phyloP scores from a whole-genome alignment of 2,113 vertebrate genomes.

The Natator depressus region DNA sequence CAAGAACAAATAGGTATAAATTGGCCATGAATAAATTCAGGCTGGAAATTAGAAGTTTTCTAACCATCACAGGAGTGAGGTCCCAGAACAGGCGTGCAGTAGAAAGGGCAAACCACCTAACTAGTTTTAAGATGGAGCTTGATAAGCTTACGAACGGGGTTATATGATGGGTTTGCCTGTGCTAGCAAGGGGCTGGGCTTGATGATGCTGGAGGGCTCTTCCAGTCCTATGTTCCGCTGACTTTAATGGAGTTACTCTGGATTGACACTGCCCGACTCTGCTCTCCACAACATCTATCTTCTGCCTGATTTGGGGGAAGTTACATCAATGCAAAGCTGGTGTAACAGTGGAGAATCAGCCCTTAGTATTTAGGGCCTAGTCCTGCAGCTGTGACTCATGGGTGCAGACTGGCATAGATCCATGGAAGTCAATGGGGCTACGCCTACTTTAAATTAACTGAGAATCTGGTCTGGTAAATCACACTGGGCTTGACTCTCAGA shows the following conservation, averaged over 20 bases:
- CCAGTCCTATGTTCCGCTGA: neutral
- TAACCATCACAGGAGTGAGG: neutral
- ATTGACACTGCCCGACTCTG: neutral
- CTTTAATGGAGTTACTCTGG: neutral
- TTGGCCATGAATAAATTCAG: neutral
- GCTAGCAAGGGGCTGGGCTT: no score
- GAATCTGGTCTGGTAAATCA: no score
- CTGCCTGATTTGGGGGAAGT: no score
- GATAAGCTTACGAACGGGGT: neutral
- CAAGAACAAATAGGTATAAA: neutral
- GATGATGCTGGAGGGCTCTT: neutral
- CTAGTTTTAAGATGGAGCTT: neutral
- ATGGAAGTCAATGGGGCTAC: no score
- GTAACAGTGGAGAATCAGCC: no score
- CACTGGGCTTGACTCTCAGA: no score
- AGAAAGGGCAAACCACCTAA: neutral
- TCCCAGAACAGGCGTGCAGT: neutral
- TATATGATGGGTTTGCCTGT: neutral
- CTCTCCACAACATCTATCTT: no score
- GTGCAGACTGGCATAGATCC: no score
- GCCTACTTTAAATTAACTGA: no score
- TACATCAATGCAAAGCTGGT: no score
- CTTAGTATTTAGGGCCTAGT: no score
- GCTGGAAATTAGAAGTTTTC: neutral
- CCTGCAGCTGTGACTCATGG: no score